phyloP scores from a whole-genome alignment of 92 coral and sea anemone species.

The Bergia sp. region DNA sequence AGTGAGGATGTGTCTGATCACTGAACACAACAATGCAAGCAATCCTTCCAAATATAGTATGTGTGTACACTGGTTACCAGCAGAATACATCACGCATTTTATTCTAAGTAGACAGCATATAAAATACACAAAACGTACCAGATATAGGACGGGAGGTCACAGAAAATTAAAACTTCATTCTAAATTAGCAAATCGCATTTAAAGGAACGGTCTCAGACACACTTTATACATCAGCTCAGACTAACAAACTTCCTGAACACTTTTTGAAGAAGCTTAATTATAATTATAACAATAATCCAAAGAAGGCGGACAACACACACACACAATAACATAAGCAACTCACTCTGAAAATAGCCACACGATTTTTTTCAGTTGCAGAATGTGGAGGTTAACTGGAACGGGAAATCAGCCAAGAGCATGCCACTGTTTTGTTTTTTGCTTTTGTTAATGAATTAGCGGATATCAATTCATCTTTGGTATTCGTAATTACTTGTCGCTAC shows the following conservation, averaged over 20 bases:
- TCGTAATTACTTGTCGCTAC: not conserved
- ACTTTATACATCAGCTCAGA: not conserved
- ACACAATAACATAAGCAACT: not conserved
- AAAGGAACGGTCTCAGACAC: not conserved
- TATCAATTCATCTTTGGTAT: not conserved
- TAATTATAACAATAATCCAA: not conserved
- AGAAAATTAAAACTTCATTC: not conserved
- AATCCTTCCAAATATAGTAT: not conserved
- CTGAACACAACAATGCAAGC: not conserved
- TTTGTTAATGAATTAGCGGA: not conserved
- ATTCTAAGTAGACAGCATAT: not conserved
- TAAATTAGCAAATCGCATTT: not conserved
- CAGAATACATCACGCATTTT: not conserved
- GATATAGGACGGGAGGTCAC: not conserved
- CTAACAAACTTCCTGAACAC: not conserved
- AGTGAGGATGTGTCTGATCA: not conserved
- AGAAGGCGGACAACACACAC: not conserved
- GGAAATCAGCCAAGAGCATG: not conserved
- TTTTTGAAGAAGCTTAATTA: not conserved
- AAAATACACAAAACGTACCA: not conserved
- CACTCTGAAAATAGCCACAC: not conserved
- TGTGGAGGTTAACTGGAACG: not conserved
- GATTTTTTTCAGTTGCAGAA: not conserved
- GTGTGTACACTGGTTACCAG: not conserved
- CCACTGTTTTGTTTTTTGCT: not conserved